Evolutionary conservation across 2,113 vertebrate species (phyloP).

Genomic region (Callospermophilus lateralis): DNA sequence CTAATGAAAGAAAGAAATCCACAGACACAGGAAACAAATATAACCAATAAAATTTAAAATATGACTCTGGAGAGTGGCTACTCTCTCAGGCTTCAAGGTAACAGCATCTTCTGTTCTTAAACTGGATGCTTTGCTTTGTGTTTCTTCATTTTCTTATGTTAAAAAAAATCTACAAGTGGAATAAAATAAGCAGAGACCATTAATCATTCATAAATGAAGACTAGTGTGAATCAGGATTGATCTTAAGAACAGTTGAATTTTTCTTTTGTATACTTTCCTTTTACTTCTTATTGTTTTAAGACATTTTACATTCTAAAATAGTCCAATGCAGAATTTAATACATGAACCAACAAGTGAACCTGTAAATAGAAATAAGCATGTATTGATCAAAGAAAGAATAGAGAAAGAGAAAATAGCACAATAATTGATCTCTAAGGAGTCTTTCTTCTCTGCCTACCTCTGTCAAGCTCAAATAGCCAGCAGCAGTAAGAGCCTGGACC

Average conservation of each 20-base stretch:
- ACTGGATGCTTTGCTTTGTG: not conserved
- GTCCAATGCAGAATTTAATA: too few species aligned
- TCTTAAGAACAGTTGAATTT: not conserved
- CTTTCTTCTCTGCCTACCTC: not conserved
- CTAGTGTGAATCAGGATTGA: not conserved
- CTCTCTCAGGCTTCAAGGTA: not conserved
- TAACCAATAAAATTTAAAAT: not conserved
- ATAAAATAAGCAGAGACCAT: not conserved
- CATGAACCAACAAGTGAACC: not conserved
- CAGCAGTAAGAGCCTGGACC: rapidly evolving
- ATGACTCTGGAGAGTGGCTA: not conserved
- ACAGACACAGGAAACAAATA: not conserved
- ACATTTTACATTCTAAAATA: not conserved
- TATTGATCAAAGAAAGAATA: not conserved
- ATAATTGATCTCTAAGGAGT: not conserved
- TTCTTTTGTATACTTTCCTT: not conserved
- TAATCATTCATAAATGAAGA: not conserved
- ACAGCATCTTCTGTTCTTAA: not conserved
- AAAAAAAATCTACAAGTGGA: not conserved
- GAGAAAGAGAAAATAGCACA: not conserved
- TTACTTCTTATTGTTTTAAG: not conserved
- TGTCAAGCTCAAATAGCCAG: rapidly evolving
- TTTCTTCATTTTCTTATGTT: not conserved
- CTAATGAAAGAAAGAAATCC: not conserved
- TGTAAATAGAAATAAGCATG: not conserved